phyloP scores from a whole-genome alignment of 92 coral and sea anemone genomes.

The Palythoa caribaeorum region DNA sequence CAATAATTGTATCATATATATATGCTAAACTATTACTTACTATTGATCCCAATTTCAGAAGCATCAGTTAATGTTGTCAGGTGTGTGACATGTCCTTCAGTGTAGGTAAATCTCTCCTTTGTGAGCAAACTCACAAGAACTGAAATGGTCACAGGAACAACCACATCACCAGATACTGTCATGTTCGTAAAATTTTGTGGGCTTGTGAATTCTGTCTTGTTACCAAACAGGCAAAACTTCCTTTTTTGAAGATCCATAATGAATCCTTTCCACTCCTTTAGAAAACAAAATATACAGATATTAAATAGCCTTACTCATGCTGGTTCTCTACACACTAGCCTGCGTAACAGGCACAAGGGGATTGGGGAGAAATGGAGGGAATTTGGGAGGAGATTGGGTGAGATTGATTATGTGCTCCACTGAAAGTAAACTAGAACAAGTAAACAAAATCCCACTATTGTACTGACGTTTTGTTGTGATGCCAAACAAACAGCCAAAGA shows the following conservation, averaged over 20 bases:
- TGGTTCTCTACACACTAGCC: background rate
- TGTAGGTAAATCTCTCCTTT: background rate
- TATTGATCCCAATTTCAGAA: constrained; percentile 21
- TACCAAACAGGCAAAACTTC: constrained; percentile 32
- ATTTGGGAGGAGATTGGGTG: too few species aligned
- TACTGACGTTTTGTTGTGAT: too few species aligned
- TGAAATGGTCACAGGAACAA: constrained; percentile 22
- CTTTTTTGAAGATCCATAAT: constrained; percentile 22
- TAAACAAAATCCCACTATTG: too few species aligned
- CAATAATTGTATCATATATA: too few species aligned
- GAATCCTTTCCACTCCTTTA: constrained; percentile 28
- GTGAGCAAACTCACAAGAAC: constrained; percentile 11
- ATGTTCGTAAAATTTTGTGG: background rate
- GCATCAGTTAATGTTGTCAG: constrained; percentile 22
- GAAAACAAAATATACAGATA: background rate
- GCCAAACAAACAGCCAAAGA: too few species aligned
- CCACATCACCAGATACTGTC: background rate
- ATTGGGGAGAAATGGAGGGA: too few species aligned
- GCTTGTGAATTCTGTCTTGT: constrained; percentile 23
- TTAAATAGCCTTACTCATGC: background rate
- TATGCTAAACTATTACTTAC: background rate
- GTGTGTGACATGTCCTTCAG: background rate
- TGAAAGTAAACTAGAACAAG: too few species aligned
- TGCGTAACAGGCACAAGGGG: too few species aligned
- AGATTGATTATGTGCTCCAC: too few species aligned